Conservation (phyloP, 1,140 invertebrate genomes). For the Notospermus geniculatus region DNA sequence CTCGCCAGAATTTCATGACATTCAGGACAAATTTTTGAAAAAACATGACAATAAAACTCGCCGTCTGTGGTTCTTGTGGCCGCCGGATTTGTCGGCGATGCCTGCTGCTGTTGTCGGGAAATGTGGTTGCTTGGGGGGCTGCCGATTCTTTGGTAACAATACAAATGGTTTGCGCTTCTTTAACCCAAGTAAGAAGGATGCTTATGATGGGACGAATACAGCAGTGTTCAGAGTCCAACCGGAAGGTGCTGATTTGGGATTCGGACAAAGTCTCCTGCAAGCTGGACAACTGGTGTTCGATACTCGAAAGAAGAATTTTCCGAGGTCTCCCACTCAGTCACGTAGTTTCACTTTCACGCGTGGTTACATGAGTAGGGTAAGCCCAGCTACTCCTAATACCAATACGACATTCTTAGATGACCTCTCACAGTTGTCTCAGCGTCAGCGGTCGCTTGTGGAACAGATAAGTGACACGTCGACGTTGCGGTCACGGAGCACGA, state of each 20-base stretch:
- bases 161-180: constrained; percentile 82
- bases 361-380: constrained; percentile 48
- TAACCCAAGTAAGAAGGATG: constrained; percentile 66
- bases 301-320: constrained; percentile 55
- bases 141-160: constrained; percentile 83
- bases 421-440: neutral
- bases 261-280: constrained; percentile 90
- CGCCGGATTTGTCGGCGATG: constrained; percentile 56
- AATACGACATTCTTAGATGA: constrained; percentile 11
- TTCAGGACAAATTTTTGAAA: constrained; percentile 69
- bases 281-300: constrained; percentile 85
- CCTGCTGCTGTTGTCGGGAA: constrained; percentile 67
- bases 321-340: constrained; percentile 28
- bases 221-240: constrained; percentile 44
- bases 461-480: neutral
- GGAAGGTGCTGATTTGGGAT: constrained; percentile 71
- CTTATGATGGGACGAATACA: constrained; percentile 31
- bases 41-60: constrained; percentile 85
- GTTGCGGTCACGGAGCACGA: neutral
- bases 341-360: constrained; percentile 40
- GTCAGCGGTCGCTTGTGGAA: neutral
- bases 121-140: constrained; percentile 94
- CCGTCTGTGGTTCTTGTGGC: constrained; percentile 93
- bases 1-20: constrained; percentile 45
- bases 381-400: constrained; percentile 38